Conservation (phyloP, 2,797 vertebrate species). For the Leptodactylus fallax region DNA sequence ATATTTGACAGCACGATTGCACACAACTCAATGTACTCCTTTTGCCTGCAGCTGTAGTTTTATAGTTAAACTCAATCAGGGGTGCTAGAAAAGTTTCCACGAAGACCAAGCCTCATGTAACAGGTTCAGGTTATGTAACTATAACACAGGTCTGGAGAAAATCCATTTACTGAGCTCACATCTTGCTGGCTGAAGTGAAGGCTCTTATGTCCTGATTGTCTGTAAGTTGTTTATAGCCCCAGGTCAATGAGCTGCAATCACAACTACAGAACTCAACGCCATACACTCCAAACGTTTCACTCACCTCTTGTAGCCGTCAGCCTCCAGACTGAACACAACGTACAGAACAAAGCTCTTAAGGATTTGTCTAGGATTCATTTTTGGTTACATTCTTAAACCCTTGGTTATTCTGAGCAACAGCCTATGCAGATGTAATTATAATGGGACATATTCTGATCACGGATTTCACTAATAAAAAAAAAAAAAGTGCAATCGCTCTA, state of each 20-base stretch:
- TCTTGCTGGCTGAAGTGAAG: background rate
- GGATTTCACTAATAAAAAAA: background rate
- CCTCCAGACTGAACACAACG: background rate
- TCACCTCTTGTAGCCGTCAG: background rate
- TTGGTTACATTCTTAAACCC: background rate
- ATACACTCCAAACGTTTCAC: background rate
- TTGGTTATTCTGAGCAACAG: background rate
- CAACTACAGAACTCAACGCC: background rate
- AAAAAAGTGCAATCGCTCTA: conserved; percentile 27
- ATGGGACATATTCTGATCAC: background rate
- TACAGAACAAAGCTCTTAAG: background rate
- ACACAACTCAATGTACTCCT: too few species aligned
- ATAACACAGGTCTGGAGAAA: background rate
- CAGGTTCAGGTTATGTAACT: background rate
- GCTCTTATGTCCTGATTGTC: background rate
- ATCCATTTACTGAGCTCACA: background rate
- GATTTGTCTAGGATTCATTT: background rate
- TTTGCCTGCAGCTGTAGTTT: too few species aligned
- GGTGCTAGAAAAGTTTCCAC: too few species aligned
- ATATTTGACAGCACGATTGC: too few species aligned
- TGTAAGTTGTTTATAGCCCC: background rate
- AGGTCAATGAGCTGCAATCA: conserved; percentile 10
- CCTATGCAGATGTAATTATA: background rate
- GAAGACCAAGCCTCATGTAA: background rate
- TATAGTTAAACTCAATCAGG: too few species aligned